Evolutionary conservation across 2,113 vertebrate species (phyloP).

Genomic region (Phasianus colchicus): DNA sequence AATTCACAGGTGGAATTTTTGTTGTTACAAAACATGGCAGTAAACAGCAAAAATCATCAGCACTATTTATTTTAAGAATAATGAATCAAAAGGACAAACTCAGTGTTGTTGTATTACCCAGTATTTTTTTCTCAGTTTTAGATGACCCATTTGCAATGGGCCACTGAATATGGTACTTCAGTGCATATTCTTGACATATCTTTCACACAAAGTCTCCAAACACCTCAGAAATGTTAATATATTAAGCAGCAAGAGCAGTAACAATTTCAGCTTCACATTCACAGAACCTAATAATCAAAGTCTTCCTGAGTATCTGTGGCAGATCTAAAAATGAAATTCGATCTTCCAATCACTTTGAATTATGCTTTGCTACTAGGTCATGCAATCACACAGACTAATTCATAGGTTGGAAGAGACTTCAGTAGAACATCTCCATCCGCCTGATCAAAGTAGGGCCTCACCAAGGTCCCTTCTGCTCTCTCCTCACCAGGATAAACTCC

Average conservation of each 20-base stretch:
- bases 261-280: slow-evolving; percentile 16
- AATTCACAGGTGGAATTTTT: background rate
- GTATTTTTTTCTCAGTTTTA: background rate
- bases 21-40: background rate
- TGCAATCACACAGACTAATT: background rate
- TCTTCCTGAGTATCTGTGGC: background rate
- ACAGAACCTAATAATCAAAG: background rate
- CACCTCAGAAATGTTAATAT: slow-evolving; percentile 21
- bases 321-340: slow-evolving; percentile 13
- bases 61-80: background rate
- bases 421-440: background rate
- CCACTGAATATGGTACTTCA: background rate
- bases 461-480: background rate
- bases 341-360: background rate
- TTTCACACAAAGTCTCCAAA: slow-evolving; percentile 16
- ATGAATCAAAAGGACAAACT: background rate
- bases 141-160: background rate
- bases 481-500: background rate
- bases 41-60: background rate
- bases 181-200: background rate
- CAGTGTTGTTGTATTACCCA: background rate
- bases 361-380: background rate
- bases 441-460: background rate
- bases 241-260: background rate
- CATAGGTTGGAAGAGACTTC: background rate